These are phyloP conservation scores for Petrophora chlorosata DNA, from an alignment of 2,888 invertebrate genomes.

Conservation along the genomic window DNA sequence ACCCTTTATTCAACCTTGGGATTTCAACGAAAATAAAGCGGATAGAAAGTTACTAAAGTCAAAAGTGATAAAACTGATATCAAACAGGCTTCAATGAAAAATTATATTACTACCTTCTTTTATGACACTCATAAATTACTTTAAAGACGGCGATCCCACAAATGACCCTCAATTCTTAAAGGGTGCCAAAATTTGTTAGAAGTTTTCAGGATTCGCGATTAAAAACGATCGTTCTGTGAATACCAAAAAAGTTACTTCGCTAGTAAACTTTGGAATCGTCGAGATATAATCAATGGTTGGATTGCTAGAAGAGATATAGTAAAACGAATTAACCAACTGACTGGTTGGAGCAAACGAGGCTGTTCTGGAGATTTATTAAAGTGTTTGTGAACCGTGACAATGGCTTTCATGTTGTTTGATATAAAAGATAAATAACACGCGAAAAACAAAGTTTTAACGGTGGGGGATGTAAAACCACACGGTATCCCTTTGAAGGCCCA, in stretches of 20 bases:
- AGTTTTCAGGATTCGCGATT: conserved; percentile 38
- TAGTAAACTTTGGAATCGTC: conserved; percentile 7
- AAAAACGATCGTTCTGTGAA: conserved; percentile 28
- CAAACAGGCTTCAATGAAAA: conserved; percentile 21
- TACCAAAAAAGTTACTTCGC: conserved; percentile 6
- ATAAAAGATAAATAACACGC: conserved; percentile 56
- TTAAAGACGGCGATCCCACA: conserved; percentile 37
- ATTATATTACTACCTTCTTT: conserved; percentile 43
- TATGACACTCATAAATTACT: conserved; percentile 45
- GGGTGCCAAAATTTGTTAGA: conserved; percentile 47
- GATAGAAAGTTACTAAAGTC: background rate
- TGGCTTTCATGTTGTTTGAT: conserved; percentile 35
- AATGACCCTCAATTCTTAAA: conserved; percentile 40
- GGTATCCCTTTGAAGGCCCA: conserved; percentile 41
- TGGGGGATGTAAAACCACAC: conserved; percentile 38
- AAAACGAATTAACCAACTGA: conserved; percentile 28
- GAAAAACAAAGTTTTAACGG: conserved; percentile 48
- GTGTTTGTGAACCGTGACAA: conserved; percentile 54
- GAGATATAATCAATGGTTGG: conserved; percentile 14
- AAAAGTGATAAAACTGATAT: conserved; percentile 9
- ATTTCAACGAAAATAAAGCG: no score
- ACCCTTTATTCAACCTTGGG: no score
- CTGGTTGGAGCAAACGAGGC: conserved; percentile 40
- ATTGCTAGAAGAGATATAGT: conserved; percentile 22
- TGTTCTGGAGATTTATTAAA: conserved; percentile 63